Evolutionary conservation across 2,797 vertebrate genomes (phyloP).

Genomic region (Lepidocolaptes lacrymiger): DNA sequence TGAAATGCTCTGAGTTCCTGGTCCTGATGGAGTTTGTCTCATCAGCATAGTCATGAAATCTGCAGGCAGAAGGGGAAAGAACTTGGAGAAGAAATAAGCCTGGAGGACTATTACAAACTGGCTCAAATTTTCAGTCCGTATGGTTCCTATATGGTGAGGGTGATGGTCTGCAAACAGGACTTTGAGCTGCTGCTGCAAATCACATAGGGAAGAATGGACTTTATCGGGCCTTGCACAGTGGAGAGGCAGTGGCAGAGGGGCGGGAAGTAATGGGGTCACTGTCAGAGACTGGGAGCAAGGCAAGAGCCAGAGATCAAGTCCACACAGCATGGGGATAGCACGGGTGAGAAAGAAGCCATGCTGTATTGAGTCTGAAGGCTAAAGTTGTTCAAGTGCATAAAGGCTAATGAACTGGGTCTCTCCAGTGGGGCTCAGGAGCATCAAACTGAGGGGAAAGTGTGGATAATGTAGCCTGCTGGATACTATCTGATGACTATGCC

Average conservation of each 20-base stretch:
- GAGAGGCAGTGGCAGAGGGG: not conserved
- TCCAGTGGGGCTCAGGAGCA: not conserved
- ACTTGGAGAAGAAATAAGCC: not conserved
- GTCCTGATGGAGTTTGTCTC: not conserved
- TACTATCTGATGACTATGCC: not conserved
- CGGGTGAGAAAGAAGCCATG: not conserved
- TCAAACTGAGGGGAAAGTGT: not conserved
- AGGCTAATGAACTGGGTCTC: not conserved
- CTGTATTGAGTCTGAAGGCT: not conserved
- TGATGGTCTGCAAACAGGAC: not conserved
- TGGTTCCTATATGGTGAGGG: not conserved
- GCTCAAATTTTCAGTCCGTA: not conserved
- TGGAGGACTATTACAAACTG: not conserved
- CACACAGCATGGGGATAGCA: not conserved
- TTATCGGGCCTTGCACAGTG: not conserved
- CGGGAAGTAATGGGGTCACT: not conserved
- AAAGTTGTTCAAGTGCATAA: not conserved
- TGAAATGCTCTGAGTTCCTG: not conserved
- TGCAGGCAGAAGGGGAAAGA: not conserved
- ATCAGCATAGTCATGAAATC: not conserved
- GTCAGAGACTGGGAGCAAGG: not conserved
- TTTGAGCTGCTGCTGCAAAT: not conserved
- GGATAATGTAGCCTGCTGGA: not conserved
- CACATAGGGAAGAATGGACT: rapidly evolving
- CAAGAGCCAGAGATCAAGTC: not conserved